Base-by-base conservation (phyloP, 1,140 invertebrate species). In the Antheraea mylitta region DNA sequence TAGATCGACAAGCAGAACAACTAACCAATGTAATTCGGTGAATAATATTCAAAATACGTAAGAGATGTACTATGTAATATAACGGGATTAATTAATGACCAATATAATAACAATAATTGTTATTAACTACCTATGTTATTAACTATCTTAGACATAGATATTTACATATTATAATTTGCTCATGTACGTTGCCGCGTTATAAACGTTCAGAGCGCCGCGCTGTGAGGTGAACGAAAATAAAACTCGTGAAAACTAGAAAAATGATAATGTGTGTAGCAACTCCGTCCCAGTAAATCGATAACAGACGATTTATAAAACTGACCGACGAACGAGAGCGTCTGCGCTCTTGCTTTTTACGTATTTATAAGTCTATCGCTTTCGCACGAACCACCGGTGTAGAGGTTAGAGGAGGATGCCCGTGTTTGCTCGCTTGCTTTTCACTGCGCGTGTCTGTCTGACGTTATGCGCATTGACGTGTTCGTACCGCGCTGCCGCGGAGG, bases 381-480 rank as follows among this genome's bases (percentile, higher is more conserved):
- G 58, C 75, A 65, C 76, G 42, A 53, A n/a, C 16, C 45, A 53
- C 45, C 45, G 45, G 11, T 38, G 67, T 16, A 59, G 38, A 18
- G 9, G 81, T 58, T 80, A 73, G 86, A 87, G 78, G 68, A 86
- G 85, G 86, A 86, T 76, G 70, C 69, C 70, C 66, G 73, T 30
- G 75, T 73, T 68, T 78, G 83, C 77, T 67, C 70, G 84, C 78
- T 80, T 76, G 86, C 79, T 81, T 83, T 77, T 58, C 77, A 71
- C 70, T 83, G 86, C 82, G 87, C 85, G 85, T 81, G 88, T 83
- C 68, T 89, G 89, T 87, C 74, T 91, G 89, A 76, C 79, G 79
- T 58, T 67, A 70, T 89, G 87, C 86, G 83, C 85, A 85, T 74
- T 69, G 76, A 18, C 80, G 78, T 85, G 86, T 87, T 74, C 72